Evolutionary conservation across 2,888 invertebrate species (phyloP), one percentile per base, ranked within the genome.

Genomic region (Eupithecia exiguata): DNA sequence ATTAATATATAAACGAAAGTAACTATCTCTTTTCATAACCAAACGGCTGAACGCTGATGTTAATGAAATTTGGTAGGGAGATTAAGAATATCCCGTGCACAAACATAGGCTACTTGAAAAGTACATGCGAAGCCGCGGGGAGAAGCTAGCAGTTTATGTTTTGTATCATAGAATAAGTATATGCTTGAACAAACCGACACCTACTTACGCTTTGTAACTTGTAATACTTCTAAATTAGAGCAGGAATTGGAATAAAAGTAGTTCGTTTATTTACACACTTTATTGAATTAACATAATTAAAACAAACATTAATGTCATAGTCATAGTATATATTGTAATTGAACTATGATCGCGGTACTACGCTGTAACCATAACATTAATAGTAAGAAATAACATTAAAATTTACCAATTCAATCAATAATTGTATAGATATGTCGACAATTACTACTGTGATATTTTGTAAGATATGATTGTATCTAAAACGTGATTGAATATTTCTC

Each of bases 281-380:
- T 95, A 94, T 94, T 95, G 91, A 94, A 92, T 88, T 91, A 94
- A 94, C 93, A 90, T 93, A 94, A 93, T 92, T 89, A 93, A 94
- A 94, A 92, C 91, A 93, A 94, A 93, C 89, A 90, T 91, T 89
- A 86, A 77, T 71, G 72, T 75, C 74, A 77, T 80, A 71, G 72
- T 75, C 74, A 77, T 80, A 88, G 88, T 85, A 86, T 86, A 84
- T 86, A 88, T 88, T 90, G 86, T 88, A 92, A 93, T 92, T 90
- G 84, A 92, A 92, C 85, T 67, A 66, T 43, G 66, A 16, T 86
- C 89, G 88, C 87, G 88, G 21, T 21, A 16, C 90, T 91, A 91
- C 89, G 91, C 90, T 92, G 92, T 91, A 88, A 92, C 90, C 91
- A 88, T 91, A 92, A 93, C 92, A 92, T 92, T 93, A 87, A 92